A percentile compares a stretch with the other conserved stretches of the same genome.
phyloP scores from a whole-genome alignment of 2,797 vertebrate genomes.

The Acrocephalus scirpaceus region DNA sequence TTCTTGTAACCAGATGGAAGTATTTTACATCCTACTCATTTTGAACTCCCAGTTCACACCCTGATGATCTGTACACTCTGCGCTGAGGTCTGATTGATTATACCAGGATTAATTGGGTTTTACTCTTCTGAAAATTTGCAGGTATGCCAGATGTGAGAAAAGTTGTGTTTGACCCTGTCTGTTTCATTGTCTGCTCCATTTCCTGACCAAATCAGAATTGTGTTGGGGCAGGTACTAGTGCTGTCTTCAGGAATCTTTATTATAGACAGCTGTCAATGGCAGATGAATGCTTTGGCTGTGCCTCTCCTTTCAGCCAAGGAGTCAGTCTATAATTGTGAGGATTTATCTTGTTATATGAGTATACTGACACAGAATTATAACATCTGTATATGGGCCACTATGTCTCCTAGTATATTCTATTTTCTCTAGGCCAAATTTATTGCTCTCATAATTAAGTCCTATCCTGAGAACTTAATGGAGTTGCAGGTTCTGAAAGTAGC shows the following conservation, averaged over 20 bases:
- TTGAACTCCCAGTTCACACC: slow-evolving; percentile 15
- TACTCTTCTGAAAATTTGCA: neutral
- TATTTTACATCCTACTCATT: neutral
- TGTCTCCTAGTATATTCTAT: slow-evolving; percentile 35
- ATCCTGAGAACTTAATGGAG: slow-evolving; percentile 28
- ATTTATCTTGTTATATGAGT: slow-evolving; percentile 1
- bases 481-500: neutral
- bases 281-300: neutral
- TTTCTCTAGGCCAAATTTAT: slow-evolving; percentile 52
- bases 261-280: neutral
- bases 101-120: neutral
- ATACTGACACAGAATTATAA: slow-evolving; percentile 33
- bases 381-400: neutral
- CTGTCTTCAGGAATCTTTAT: neutral
- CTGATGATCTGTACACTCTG: neutral
- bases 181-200: neutral
- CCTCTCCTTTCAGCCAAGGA: neutral
- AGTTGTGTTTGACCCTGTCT: neutral
- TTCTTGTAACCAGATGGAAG: slow-evolving; percentile 6
- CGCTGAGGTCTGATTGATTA: neutral
- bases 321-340: neutral
- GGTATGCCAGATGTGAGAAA: slow-evolving; percentile 1
- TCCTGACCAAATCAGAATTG: neutral
- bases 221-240: neutral
- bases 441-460: slow-evolving; percentile 42